These are phyloP conservation scores for Sebastes itinus DNA, from an alignment of 2,797 vertebrate species.

Conservation along the genomic window DNA sequence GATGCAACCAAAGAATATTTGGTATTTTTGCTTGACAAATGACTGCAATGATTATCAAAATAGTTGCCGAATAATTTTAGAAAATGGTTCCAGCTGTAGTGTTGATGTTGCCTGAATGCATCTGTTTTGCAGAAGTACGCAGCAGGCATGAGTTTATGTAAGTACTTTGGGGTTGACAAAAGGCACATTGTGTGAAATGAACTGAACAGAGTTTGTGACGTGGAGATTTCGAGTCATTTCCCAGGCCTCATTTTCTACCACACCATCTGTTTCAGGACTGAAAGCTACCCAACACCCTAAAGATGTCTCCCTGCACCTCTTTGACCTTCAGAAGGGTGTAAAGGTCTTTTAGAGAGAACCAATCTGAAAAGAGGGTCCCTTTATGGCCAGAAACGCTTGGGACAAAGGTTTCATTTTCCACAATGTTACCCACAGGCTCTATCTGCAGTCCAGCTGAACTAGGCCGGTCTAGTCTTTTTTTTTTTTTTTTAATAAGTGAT, in stretches of 20 bases:
- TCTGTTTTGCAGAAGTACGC: constrained; percentile 8
- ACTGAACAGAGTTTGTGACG: not conserved
- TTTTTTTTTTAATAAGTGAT: constrained; percentile 66
- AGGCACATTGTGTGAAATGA: constrained; percentile 38
- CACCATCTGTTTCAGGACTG: constrained; percentile 53
- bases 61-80: constrained; percentile 1
- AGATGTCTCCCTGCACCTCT: constrained; percentile 44
- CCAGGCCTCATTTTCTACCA: constrained; percentile 20
- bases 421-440: constrained; percentile 36
- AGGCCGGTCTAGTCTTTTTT: constrained; percentile 2
- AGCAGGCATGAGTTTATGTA: constrained; percentile 16
- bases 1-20: not conserved
- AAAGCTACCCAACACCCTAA: constrained; percentile 28
- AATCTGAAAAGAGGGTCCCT: constrained; percentile 44
- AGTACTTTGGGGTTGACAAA: constrained; percentile 29
- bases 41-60: not conserved
- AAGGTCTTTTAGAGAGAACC: constrained; percentile 38
- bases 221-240: constrained; percentile 18
- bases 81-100: not conserved
- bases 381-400: constrained; percentile 27
- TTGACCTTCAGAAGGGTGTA: constrained; percentile 50
- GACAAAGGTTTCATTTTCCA: constrained; percentile 70
- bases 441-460: constrained; percentile 37
- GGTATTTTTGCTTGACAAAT: constrained; percentile 7
- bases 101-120: not conserved